Evolutionary conservation across 2,113 vertebrate genomes (phyloP), one percentile per base, ranked within the genome.

Genomic region (Zosterops lateralis): DNA sequence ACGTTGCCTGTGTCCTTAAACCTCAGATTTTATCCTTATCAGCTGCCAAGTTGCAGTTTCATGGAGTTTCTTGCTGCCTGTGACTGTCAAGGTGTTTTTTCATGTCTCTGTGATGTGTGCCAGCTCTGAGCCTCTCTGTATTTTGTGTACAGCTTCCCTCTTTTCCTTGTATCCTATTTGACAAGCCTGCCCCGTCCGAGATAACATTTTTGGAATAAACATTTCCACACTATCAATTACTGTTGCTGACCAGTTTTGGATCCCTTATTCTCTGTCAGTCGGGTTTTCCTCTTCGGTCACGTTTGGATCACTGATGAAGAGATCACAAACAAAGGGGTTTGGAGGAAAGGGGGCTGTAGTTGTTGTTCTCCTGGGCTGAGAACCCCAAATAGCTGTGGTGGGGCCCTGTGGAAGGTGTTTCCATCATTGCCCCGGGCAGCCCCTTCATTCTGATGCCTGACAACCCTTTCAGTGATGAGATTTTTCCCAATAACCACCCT

Each of bases 201-300:
- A 11, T 7, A n/a, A 42, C 3, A 3, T 38, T 10, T 3, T n/a
- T 34, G 12, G 42, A 62, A 21, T 25, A 66, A 75, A 7, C 7
- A 9, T 32, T 66, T 8, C 31, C 15, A 9, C 6, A 0, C 51
- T 75, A n/a, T 3, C 12, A 5, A 1, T 66, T 53, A 15, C 16
- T 26, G 7, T 13, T 56, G 3, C 12, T 71, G 67, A 21, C 67
- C 64, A 28, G 31, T 7, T 57, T 57, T 61, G 45, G 22, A 17
- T 84, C 53, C 2, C 6, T 81, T 13, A 9, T 6, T 32, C 12
- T 22, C 40, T 56, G 17, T n/a, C 48, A 47, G 14, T 26, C 4
- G 12, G 26, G 5, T 71, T 89, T 71, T 71, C 31, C 10, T 61
- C 11, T 36, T 72, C 0, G 1, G 42, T 40, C 36, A 10, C 4